Base-by-base conservation (phyloP, 1,140 invertebrate species). In the Aphidius gifuensis region DNA sequence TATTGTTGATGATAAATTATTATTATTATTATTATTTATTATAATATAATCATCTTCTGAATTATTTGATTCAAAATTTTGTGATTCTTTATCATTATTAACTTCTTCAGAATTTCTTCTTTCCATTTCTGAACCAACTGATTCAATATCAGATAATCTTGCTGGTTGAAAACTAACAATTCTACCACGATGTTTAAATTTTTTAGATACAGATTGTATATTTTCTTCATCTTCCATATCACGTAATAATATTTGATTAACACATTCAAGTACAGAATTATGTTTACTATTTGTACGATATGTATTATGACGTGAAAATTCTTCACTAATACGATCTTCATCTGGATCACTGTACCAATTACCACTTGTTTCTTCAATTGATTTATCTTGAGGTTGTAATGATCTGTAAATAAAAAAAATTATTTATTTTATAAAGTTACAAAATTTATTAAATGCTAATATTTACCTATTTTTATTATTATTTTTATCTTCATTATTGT, bases 321-420 rank as follows among this genome's bases (percentile, higher is more conserved):
- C 79, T 38, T 87, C 86, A 70, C 84, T 83, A 3, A 83, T 79
- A 54, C 84, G 82, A 50, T 87, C 86, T 64, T 88, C 87, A 68
- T 89, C 88, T 6, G 86, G 85, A 66, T 88, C 87, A 66, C 87
- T 88, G 71, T 89, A 89, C 88, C 88, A 89, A 68, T 87, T 88
- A 64, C 87, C 85, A 69, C 84, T 87, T 3, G 82, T 79, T 56
- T 85, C 83, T 47, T 83, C 79, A 11, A 76, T 71, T 5, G 64
- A 83, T 60, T 81, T 81, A 46, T 83, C 82, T 6, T 85, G 82
- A 32, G 84, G 83, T 23, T 85, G 84, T 7, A 58, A 58, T 9
- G 60, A 43, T 51, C 75, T 73, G 7, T 62, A 16, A 63, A 58
- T 56, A 8, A 56, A 54, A 63, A 3, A 32, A 58, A 51, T 54